Evolutionary conservation across 2,797 vertebrate species (phyloP).

Genomic region (Sternarchorhynchus goeldii): DNA sequence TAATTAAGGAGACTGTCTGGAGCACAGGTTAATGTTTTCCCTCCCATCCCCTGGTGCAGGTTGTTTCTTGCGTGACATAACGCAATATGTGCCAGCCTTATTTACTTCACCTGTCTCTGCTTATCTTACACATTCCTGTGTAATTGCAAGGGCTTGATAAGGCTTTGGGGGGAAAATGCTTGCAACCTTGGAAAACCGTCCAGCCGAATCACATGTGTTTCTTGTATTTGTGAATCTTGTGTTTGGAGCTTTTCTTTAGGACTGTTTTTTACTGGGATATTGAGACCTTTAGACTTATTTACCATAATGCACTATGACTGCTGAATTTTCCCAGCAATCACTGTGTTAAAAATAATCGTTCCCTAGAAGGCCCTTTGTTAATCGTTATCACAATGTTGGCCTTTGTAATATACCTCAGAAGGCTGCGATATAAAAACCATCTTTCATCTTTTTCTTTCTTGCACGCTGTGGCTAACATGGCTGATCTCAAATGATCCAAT

Average conservation of each 20-base stretch:
- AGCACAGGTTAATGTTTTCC: slow-evolving; percentile 6
- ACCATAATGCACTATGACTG: not conserved
- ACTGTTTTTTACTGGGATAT: not conserved
- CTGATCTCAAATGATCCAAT: too few relatives aligned
- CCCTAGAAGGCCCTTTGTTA: too few relatives aligned
- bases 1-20: slow-evolving; percentile 6
- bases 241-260: too few relatives aligned
- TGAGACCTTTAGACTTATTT: not conserved
- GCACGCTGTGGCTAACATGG: too few relatives aligned
- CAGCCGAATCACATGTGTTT: not conserved
- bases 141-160: slow-evolving; percentile 53
- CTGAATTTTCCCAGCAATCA: not conserved
- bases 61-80: slow-evolving; percentile 22
- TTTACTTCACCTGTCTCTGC: slow-evolving; percentile 56
- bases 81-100: slow-evolving; percentile 29
- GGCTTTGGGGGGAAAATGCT: not conserved
- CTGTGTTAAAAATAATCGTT: not conserved
- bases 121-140: slow-evolving; percentile 64
- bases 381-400: too few relatives aligned
- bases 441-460: too few relatives aligned
- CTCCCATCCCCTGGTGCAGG: slow-evolving; percentile 3
- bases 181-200: not conserved
- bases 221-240: not conserved
- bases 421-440: too few relatives aligned
- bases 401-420: too few relatives aligned